phyloP scores from a whole-genome alignment of 2,113 vertebrate genomes.

The Chamaetylas fuelleborni region DNA sequence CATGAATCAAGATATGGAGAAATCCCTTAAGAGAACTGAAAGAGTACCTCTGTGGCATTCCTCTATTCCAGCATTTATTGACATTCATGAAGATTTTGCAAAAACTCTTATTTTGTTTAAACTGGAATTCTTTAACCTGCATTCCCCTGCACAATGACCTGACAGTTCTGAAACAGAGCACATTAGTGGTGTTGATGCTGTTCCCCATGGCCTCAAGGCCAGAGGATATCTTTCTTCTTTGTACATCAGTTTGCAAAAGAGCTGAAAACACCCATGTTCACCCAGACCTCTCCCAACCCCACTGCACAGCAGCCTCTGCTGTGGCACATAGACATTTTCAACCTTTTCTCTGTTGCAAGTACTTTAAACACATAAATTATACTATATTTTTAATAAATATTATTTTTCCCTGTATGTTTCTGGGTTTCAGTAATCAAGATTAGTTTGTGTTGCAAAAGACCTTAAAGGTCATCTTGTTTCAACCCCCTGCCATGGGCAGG shows the following conservation, averaged over 20 bases:
- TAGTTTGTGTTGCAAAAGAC: background rate
- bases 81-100: background rate
- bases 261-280: background rate
- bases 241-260: background rate
- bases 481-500: background rate
- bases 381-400: background rate
- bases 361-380: background rate
- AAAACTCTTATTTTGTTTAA: background rate
- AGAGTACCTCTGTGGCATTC: background rate
- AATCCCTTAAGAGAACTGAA: background rate
- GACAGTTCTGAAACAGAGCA: background rate
- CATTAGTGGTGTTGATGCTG: background rate
- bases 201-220: background rate
- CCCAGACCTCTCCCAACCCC: background rate
- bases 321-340: background rate
- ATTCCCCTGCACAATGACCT: background rate
- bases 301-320: background rate
- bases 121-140: background rate
- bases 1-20: background rate
- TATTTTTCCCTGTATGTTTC: accelerated
- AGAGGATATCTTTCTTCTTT: background rate
- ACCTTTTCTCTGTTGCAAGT: background rate
- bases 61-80: background rate
- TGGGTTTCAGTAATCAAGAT: background rate
- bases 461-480: background rate